Conservation (phyloP, 1,140 invertebrate species). For the Thaumetopoea pityocampa region DNA sequence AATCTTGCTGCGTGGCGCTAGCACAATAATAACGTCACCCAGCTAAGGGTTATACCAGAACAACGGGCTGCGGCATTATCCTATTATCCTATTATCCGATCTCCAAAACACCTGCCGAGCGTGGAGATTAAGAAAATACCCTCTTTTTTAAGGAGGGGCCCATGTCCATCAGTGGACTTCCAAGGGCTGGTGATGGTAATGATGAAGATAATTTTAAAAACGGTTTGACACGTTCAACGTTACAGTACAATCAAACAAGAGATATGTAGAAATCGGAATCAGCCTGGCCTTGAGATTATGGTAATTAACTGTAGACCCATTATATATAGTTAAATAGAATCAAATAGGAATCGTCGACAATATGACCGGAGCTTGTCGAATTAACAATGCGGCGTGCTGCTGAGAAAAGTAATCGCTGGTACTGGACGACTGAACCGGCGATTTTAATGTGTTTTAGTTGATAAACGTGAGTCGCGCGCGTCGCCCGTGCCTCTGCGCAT, state of each 20-base stretch:
- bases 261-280: constrained; percentile 8
- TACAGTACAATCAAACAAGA: constrained; percentile 9
- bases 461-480: constrained; percentile 51
- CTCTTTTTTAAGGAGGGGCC: no score
- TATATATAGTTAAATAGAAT: constrained; percentile 11
- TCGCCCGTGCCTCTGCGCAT: constrained; percentile 33
- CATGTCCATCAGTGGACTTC: no score
- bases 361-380: constrained; percentile 22
- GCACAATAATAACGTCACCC: no score
- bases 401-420: constrained; percentile 38
- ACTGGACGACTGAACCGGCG: constrained; percentile 37
- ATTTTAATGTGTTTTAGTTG: constrained; percentile 69
- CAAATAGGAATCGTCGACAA: constrained; percentile 6
- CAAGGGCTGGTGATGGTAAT: no score
- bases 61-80: no score
- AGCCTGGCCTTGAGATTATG: constrained; percentile 12
- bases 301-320: constrained; percentile 9
- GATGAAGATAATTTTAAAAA: no score
- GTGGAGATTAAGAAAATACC: no score
- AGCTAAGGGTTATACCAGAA: no score
- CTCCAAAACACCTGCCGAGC: no score
- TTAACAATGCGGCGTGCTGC: constrained; percentile 38
- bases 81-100: no score
- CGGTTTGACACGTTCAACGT: constrained; percentile 5
- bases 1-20: no score